Evolutionary conservation across 2,888 invertebrate species (phyloP), one percentile per base, ranked within the genome.

Genomic region (Eupithecia pulchellata): DNA sequence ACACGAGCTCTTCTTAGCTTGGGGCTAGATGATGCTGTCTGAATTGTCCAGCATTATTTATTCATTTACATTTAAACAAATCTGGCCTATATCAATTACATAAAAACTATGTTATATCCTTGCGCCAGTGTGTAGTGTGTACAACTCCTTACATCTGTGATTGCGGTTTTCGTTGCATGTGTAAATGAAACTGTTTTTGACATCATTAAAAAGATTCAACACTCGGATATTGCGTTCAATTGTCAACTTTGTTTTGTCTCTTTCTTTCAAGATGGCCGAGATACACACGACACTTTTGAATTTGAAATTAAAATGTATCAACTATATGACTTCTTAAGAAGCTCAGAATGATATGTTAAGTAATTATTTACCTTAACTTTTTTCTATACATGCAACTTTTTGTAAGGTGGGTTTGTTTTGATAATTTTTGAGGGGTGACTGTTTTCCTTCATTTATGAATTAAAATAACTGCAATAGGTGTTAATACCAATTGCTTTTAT

Each of bases 181-280:
- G 73, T 69, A 70, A 73, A 65, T 62, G 73, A 73, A 69, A 70
- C 69, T 20, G 69, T 70, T 73, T 64, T 61, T 73, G 73, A 69
- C 73, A 70, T 73, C 73, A 73, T 73, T 73, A 73, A 73, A 67
- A 73, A 73, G 69, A 73, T 73, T 65, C 47, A 67, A 68, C 73
- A 65, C 73, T 61, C 61, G 69, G 69, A 65, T 72, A 72, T 66
- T 58, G 57, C 73, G 67, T 73, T 69, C 69, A 69, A 73, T 73
- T 73, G 73, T 73, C 67, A 68, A 68, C 63, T 52, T 69, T 61
- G 64, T 70, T 73, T 67, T 62, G 64, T 52, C 52, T 61, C 61
- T 69, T 67, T 68, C 69, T 68, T 68, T 65, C 42, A 55, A 65
- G 34, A 57, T 63, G 62, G 55, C 39, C 34, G 57, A 39, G 68